Evolutionary conservation across 2,113 vertebrate genomes (phyloP).

Genomic region (Gopherus flavomarginatus): DNA sequence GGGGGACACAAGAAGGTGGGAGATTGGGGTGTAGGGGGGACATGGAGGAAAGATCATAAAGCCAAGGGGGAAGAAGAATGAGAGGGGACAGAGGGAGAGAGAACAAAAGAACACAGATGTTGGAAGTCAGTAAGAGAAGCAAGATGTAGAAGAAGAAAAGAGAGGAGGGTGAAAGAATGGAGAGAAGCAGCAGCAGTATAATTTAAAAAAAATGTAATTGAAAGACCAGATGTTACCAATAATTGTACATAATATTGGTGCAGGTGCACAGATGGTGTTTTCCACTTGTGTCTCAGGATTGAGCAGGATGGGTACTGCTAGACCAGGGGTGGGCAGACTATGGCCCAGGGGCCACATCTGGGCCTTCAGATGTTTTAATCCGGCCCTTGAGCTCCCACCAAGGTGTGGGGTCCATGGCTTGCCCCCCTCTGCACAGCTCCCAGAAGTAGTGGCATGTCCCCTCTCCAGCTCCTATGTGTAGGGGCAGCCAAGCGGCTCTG

Average conservation of each 20-base stretch:
- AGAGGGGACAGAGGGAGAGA: background rate
- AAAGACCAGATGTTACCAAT: background rate
- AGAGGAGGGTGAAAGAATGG: background rate
- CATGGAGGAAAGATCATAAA: background rate
- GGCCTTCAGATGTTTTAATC: too few relatives aligned
- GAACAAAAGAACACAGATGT: background rate
- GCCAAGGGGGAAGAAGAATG: background rate
- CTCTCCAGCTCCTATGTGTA: too few relatives aligned
- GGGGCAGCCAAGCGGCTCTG: too few relatives aligned
- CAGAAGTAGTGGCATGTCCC: too few relatives aligned
- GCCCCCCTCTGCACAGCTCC: too few relatives aligned
- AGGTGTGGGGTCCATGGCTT: too few relatives aligned
- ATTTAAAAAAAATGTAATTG: background rate
- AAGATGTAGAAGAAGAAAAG: background rate
- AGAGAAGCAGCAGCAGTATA: background rate
- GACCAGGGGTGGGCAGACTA: too few relatives aligned
- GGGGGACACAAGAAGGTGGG: background rate
- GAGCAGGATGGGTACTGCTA: background rate
- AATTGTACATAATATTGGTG: background rate
- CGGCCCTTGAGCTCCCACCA: too few relatives aligned
- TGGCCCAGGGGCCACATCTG: too few relatives aligned
- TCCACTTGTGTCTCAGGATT: background rate
- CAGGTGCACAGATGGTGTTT: background rate
- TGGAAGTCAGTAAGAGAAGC: background rate
- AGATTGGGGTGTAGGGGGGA: background rate